These are phyloP conservation scores for Clavelina lepadiformis DNA, from an alignment of 23 tunicate species.

Conservation along the genomic window DNA sequence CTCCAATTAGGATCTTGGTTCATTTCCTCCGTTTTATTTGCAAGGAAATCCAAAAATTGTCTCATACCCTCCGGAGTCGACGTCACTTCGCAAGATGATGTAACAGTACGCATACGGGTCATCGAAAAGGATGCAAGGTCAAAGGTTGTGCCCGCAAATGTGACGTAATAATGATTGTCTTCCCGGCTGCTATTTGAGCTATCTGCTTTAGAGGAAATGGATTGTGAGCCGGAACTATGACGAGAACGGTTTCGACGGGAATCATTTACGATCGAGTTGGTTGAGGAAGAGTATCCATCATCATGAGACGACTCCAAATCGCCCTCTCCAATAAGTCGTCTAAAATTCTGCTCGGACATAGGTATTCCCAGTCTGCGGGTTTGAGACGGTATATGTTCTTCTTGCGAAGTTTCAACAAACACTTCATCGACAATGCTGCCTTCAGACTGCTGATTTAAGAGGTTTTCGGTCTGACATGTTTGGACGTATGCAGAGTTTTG, in stretches of 20 bases:
- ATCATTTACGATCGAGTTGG: neutral
- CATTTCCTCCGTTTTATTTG: slow-evolving; percentile 22
- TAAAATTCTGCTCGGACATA: slow-evolving; percentile 32
- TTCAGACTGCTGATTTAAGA: no score
- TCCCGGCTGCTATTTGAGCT: neutral
- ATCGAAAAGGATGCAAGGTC: slow-evolving; percentile 48
- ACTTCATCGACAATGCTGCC: slow-evolving; percentile 2
- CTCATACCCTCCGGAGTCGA: slow-evolving; percentile 43
- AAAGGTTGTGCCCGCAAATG: slow-evolving; percentile 50
- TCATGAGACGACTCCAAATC: slow-evolving; percentile 19
- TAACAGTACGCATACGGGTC: slow-evolving; percentile 52
- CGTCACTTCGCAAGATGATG: slow-evolving; percentile 32
- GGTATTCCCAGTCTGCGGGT: slow-evolving; percentile 71
- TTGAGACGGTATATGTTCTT: no score
- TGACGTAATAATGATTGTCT: slow-evolving; percentile 42
- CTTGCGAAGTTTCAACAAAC: neutral
- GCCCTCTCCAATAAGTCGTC: neutral
- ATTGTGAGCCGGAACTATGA: slow-evolving; percentile 2
- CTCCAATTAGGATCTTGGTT: slow-evolving; percentile 48
- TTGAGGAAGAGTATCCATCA: slow-evolving; percentile 62
- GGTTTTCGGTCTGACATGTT: neutral
- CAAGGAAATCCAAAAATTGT: slow-evolving; percentile 58
- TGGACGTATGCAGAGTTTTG: neutral
- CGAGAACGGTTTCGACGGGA: neutral
- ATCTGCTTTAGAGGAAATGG: slow-evolving; percentile 2